Evolutionary conservation across 2,797 vertebrate genomes (phyloP).

Genomic region (Eulemur coronatus): DNA sequence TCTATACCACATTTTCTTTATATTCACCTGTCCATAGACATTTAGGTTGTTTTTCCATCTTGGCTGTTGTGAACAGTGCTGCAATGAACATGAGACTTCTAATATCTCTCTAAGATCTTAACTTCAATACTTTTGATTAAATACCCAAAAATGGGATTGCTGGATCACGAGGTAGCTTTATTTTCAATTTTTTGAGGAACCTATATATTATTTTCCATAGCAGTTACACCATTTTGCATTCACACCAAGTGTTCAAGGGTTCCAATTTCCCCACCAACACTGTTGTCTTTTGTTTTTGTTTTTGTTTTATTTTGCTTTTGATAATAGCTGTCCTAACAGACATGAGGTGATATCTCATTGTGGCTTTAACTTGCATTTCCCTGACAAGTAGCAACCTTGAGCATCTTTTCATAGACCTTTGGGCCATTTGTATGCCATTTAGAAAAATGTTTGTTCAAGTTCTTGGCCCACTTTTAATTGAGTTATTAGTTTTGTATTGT

Average conservation of each 20-base stretch:
- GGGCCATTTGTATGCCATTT: neutral
- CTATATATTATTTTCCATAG: neutral
- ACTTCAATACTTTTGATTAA: neutral
- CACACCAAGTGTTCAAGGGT: neutral
- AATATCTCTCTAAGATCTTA: neutral
- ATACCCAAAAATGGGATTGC: neutral
- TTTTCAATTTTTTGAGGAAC: neutral
- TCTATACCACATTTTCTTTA: neutral
- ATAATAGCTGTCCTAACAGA: neutral
- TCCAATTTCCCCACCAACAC: neutral
- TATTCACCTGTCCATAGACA: neutral
- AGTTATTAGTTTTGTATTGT: no score
- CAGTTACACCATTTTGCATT: neutral
- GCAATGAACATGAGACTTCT: neutral
- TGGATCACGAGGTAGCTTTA: neutral
- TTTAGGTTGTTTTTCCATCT: neutral
- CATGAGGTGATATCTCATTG: neutral
- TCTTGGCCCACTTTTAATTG: neutral
- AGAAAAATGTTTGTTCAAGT: neutral
- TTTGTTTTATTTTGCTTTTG: neutral
- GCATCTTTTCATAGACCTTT: neutral
- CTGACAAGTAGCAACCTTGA: neutral
- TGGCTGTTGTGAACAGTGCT: neutral
- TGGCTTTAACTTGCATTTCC: neutral
- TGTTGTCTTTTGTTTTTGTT: neutral